Conservation (phyloP, 2,888 invertebrate genomes). For the Drosophila rellima region DNA sequence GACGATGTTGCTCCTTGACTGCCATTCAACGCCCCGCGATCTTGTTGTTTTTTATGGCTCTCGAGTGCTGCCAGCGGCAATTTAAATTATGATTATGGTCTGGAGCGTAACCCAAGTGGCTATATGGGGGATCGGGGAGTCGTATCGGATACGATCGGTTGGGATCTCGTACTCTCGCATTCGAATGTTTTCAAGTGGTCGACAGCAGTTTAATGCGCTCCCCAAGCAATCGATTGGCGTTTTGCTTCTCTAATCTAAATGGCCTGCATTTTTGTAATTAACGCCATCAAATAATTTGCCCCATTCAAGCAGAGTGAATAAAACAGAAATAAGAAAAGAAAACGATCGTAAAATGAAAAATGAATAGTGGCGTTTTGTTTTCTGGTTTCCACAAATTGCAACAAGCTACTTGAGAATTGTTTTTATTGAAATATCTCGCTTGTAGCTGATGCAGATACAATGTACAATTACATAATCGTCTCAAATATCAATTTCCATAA, state of each 20-base stretch:
- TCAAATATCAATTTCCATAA: slow-evolving; percentile 12
- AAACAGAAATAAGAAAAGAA: background rate
- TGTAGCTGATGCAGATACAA: slow-evolving; percentile 15
- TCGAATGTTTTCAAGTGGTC: slow-evolving; percentile 51
- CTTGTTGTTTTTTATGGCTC: slow-evolving; percentile 32
- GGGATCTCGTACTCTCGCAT: background rate
- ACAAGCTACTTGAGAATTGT: slow-evolving; percentile 55
- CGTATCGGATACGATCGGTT: slow-evolving; percentile 15
- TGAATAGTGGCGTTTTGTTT: slow-evolving; percentile 45
- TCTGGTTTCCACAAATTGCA: slow-evolving; percentile 21
- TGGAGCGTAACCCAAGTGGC: slow-evolving; percentile 62
- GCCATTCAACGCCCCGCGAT: slow-evolving; percentile 37
- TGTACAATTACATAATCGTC: slow-evolving; percentile 18
- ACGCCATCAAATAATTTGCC: slow-evolving; percentile 61
- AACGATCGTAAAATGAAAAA: slow-evolving; percentile 44
- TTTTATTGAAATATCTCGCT: slow-evolving; percentile 43
- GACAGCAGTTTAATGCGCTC: slow-evolving; percentile 51
- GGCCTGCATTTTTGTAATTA: slow-evolving; percentile 65
- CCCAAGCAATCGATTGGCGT: slow-evolving; percentile 53
- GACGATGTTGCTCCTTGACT: slow-evolving; percentile 20
- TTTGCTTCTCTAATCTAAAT: slow-evolving; percentile 60
- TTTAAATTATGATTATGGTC: slow-evolving; percentile 70
- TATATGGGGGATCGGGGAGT: slow-evolving; percentile 12
- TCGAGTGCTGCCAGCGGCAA: slow-evolving; percentile 66
- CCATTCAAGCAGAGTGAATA: slow-evolving; percentile 20